Evolutionary conservation across 2,797 vertebrate species (phyloP).

Genomic region (Melopsittacus undulatus): DNA sequence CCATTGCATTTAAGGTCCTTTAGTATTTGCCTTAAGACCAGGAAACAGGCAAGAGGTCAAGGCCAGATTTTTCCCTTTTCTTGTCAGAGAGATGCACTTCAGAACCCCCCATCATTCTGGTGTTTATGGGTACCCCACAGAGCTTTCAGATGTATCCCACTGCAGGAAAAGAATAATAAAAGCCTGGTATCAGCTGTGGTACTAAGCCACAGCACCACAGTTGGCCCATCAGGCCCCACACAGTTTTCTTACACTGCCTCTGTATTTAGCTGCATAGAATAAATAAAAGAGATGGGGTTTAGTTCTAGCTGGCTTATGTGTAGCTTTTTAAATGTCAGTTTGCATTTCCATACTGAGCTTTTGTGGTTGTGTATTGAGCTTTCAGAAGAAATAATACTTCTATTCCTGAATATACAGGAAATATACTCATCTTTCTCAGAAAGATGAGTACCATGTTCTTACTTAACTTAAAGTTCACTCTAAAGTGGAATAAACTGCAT

Average conservation of each 20-base stretch:
- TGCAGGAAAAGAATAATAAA: background rate
- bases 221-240: background rate
- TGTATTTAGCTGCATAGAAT: background rate
- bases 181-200: background rate
- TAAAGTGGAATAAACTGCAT: background rate
- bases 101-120: background rate
- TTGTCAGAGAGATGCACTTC: background rate
- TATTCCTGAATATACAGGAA: background rate
- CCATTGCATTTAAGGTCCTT: background rate
- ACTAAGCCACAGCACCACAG: background rate
- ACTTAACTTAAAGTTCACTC: background rate
- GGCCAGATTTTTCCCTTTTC: background rate
- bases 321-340: background rate
- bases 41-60: background rate
- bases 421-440: background rate
- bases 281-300: background rate
- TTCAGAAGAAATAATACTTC: background rate
- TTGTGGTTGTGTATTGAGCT: background rate
- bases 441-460: background rate
- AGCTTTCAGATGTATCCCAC: background rate
- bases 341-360: background rate
- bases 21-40: background rate
- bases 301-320: background rate
- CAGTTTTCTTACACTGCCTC: background rate
- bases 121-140: background rate